A percentile compares a stretch with the other conserved stretches of the same genome.
phyloP scores from a whole-genome alignment of 2,888 invertebrate species.

The Reticulitermes lucifugus region DNA sequence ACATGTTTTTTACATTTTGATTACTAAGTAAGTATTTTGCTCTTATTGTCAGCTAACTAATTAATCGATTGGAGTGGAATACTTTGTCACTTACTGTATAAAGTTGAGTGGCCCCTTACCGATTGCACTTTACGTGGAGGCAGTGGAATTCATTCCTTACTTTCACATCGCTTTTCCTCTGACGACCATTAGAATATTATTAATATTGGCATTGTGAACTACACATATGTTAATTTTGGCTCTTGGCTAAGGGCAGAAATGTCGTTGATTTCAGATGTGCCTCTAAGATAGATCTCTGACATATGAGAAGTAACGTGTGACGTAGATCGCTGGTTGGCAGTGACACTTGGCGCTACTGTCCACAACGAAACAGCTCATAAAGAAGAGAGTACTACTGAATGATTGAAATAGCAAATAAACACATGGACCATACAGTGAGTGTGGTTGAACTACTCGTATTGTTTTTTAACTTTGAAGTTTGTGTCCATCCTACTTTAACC shows the following conservation, averaged over 20 bases:
- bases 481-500: conserved; percentile 24
- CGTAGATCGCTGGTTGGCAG: not conserved
- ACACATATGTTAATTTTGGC: too few species aligned
- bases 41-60: too few species aligned
- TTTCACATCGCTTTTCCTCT: too few species aligned
- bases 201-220: too few species aligned
- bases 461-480: not conserved
- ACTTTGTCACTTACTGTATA: too few species aligned
- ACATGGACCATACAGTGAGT: conserved; percentile 15
- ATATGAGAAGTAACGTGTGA: not conserved
- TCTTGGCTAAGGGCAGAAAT: not conserved
- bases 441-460: conserved; percentile 1
- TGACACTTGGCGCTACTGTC: not conserved
- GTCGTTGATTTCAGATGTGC: not conserved
- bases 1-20: too few species aligned
- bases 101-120: too few species aligned
- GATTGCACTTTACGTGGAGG: too few species aligned
- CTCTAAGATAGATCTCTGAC: not conserved
- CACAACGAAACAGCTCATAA: not conserved
- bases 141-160: too few species aligned
- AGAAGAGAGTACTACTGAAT: not conserved
- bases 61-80: too few species aligned
- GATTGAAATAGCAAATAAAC: not conserved
- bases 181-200: too few species aligned
- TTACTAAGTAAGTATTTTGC: too few species aligned